Evolutionary conservation across 2,888 invertebrate genomes (phyloP).

Genomic region (Catocala nupta): DNA sequence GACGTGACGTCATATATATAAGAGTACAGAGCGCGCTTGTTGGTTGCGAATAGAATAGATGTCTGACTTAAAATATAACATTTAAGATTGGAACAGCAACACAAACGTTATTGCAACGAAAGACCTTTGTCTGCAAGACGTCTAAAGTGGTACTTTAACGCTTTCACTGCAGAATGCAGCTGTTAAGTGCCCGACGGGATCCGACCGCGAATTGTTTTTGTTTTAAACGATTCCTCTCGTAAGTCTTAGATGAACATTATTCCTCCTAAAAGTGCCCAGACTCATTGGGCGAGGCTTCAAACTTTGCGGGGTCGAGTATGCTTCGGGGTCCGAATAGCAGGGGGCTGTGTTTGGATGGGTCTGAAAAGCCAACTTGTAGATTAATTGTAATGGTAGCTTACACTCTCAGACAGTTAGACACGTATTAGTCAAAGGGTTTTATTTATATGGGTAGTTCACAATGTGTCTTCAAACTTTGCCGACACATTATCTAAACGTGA

Average conservation of each 20-base stretch:
- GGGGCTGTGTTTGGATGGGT: constrained; percentile 26
- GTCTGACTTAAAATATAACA: too few relatives aligned
- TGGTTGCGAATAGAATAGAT: neutral
- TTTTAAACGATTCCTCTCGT: constrained; percentile 36
- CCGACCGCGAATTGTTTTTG: constrained; percentile 37
- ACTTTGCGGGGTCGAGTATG: constrained; percentile 36
- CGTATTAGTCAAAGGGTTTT: constrained; percentile 41
- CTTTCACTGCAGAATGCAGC: constrained; percentile 39
- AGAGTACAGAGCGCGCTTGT: neutral
- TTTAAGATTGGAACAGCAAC: constrained; percentile 3
- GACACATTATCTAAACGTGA: constrained; percentile 26
- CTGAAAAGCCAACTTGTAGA: constrained; percentile 45
- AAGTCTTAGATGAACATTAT: constrained; percentile 33
- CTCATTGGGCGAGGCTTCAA: constrained; percentile 37
- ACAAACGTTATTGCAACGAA: constrained; percentile 18
- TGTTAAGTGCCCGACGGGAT: constrained; percentile 25
- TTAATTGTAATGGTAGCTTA: constrained; percentile 45
- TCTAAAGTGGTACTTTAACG: constrained; percentile 32
- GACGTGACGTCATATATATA: neutral
- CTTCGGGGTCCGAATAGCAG: constrained; percentile 23
- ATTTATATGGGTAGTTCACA: constrained; percentile 39
- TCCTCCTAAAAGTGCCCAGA: constrained; percentile 31
- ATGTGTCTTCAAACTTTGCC: constrained; percentile 40
- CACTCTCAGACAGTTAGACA: constrained; percentile 39
- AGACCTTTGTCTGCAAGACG: constrained; percentile 22